These are phyloP conservation scores for Conus canariensis DNA, from an alignment of 2,888 invertebrate genomes.

Conservation along the genomic window DNA sequence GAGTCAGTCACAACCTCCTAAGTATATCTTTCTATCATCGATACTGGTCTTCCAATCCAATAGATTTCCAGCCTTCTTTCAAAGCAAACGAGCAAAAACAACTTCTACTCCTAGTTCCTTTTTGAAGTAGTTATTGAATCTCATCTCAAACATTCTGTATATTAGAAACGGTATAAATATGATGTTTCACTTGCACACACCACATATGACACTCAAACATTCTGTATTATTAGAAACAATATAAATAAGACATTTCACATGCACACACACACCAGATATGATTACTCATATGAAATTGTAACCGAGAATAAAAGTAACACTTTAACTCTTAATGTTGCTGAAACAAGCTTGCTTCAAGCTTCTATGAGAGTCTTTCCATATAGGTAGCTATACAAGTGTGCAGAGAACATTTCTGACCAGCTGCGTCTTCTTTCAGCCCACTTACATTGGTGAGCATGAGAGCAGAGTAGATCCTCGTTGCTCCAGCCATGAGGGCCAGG, in stretches of 20 bases:
- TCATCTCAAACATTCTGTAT: not conserved
- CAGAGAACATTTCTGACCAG: too few relatives aligned
- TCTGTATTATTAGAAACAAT: too few relatives aligned
- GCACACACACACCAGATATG: too few relatives aligned
- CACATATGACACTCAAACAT: too few relatives aligned
- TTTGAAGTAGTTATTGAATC: not conserved
- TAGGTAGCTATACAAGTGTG: too few relatives aligned
- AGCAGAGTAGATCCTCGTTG: slow-evolving; percentile 55
- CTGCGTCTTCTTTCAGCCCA: too few relatives aligned
- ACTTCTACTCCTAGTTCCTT: not conserved
- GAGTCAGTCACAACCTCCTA: not conserved
- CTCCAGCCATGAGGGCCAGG: slow-evolving; percentile 67
- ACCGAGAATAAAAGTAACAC: too few relatives aligned
- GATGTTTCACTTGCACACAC: slow-evolving; percentile 47
- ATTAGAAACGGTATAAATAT: slow-evolving; percentile 51
- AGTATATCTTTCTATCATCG: not conserved
- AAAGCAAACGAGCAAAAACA: not conserved
- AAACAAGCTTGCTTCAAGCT: too few relatives aligned
- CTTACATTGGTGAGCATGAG: slow-evolving; percentile 40
- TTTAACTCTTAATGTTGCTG: too few relatives aligned
- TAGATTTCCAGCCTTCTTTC: not conserved
- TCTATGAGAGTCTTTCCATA: too few relatives aligned
- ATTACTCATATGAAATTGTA: too few relatives aligned
- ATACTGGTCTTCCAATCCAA: not conserved
- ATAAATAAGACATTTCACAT: too few relatives aligned